Evolutionary conservation across 2,113 vertebrate species (phyloP).

Genomic region (Dipodomys merriami): DNA sequence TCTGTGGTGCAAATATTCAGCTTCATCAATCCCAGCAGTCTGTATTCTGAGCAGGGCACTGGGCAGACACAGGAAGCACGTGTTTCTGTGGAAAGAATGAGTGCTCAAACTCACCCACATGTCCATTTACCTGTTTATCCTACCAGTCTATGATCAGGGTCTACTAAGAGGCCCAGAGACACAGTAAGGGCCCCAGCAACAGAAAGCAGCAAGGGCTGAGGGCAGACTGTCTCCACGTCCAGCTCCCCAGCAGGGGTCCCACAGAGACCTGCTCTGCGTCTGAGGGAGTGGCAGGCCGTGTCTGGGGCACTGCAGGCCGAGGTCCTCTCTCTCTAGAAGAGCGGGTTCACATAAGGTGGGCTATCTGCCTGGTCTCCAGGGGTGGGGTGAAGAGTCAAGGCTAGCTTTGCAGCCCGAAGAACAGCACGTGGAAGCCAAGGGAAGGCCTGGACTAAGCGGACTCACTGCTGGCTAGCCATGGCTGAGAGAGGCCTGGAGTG

Average conservation of each 20-base stretch:
- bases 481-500: too few species aligned
- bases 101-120: not conserved
- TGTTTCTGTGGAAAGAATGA: not conserved
- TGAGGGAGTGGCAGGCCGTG: not conserved
- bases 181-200: not conserved
- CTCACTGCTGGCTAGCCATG: not conserved
- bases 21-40: rapidly evolving
- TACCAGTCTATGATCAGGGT: too few species aligned
- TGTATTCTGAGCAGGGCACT: rapidly evolving
- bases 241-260: too few species aligned
- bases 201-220: too few species aligned
- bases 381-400: not conserved
- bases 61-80: too few species aligned
- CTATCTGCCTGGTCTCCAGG: too few species aligned
- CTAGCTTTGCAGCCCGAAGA: not conserved
- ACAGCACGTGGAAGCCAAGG: not conserved
- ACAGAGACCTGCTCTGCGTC: rapidly evolving
- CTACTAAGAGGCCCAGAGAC: not conserved
- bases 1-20: not conserved
- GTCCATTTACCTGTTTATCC: not conserved
- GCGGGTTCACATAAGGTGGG: rapidly evolving
- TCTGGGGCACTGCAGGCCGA: too few species aligned
- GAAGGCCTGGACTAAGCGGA: too few species aligned
- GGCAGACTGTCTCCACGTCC: too few species aligned
- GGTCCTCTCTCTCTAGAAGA: rapidly evolving